Evolutionary conservation across 2,113 vertebrate genomes (phyloP).

Genomic region (Gracilinanus agilis): DNA sequence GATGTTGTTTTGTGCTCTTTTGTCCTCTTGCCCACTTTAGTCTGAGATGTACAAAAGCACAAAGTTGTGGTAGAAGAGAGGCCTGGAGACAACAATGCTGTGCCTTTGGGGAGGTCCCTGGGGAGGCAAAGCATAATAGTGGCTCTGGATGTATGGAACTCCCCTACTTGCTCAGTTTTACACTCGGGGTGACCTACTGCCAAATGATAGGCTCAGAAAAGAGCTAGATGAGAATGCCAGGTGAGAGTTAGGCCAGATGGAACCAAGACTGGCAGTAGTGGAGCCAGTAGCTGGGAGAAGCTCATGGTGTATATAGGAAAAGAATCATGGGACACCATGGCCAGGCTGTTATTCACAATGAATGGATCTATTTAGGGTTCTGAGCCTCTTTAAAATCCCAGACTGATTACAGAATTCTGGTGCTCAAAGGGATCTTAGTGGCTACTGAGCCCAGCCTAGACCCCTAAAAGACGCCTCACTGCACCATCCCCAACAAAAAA

Average conservation of each 20-base stretch:
- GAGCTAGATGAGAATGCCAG: background rate
- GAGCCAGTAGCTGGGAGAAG: background rate
- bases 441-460: background rate
- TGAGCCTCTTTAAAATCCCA: background rate
- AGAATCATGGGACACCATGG: background rate
- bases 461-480: too few relatives aligned
- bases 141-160: background rate
- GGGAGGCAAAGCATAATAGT: background rate
- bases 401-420: background rate
- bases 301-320: background rate
- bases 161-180: background rate
- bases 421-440: background rate
- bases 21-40: background rate
- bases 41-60: background rate
- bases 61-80: background rate
- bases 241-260: background rate
- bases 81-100: background rate
- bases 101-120: background rate
- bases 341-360: background rate
- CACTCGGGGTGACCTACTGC: background rate
- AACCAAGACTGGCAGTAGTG: too few relatives aligned
- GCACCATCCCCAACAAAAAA: too few relatives aligned
- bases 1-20: background rate
- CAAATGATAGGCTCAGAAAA: background rate
- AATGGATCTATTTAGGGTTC: background rate